phyloP scores from a whole-genome alignment of 2,797 vertebrate genomes.

The Chelidonichthys spinosus region DNA sequence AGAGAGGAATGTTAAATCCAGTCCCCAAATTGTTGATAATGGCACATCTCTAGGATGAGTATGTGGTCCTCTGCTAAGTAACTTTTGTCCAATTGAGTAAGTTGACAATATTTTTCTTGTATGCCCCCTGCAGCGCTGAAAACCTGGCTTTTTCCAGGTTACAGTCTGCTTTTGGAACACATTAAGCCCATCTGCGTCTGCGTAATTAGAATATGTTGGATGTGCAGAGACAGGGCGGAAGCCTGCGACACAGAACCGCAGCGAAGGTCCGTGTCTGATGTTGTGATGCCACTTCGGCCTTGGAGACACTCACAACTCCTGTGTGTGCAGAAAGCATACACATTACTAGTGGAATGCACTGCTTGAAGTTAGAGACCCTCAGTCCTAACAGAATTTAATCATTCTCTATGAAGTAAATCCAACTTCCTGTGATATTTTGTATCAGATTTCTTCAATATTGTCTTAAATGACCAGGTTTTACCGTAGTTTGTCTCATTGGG shows the following conservation, averaged over 20 bases:
- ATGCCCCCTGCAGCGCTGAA: background rate
- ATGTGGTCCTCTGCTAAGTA: background rate
- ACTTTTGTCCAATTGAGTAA: background rate
- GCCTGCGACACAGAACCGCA: too few relatives aligned
- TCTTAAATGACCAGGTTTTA: constrained; percentile 12
- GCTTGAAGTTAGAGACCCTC: background rate
- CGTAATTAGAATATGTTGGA: background rate
- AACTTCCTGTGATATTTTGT: background rate
- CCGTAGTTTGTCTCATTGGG: background rate
- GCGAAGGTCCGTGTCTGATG: background rate
- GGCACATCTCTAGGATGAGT: background rate
- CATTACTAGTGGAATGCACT: background rate
- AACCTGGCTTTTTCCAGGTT: background rate
- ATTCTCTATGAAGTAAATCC: background rate
- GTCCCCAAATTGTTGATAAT: background rate
- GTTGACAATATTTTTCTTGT: constrained; percentile 4
- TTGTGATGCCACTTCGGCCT: background rate
- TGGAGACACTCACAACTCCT: background rate
- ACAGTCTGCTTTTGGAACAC: background rate
- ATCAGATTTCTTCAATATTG: background rate
- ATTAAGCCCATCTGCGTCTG: background rate
- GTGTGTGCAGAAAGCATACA: background rate
- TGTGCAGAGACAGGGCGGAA: background rate
- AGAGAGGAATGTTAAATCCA: background rate
- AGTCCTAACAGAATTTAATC: background rate